A percentile compares a stretch with the other conserved stretches of the same genome.
These are phyloP conservation scores for Argyrosomus japonicus DNA, from an alignment of 2,113 vertebrate genomes.

Conservation along the genomic window DNA sequence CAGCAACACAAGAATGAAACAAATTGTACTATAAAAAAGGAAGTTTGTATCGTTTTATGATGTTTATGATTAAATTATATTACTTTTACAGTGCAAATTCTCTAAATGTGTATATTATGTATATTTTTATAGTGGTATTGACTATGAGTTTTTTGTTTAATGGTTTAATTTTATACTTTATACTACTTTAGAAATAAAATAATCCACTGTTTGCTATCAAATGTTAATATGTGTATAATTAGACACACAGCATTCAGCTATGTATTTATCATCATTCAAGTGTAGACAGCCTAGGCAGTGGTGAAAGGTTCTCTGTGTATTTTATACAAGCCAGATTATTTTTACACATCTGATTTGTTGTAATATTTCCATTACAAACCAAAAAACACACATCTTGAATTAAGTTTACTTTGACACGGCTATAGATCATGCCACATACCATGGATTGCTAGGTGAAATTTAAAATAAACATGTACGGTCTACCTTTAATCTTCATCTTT, in stretches of 20 bases:
- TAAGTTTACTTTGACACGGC: conserved; percentile 23
- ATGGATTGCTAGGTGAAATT: conserved; percentile 30
- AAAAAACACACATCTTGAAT: conserved; percentile 29
- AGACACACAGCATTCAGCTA: not conserved
- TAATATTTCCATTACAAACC: conserved; percentile 46
- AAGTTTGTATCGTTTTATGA: not conserved
- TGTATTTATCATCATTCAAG: not conserved
- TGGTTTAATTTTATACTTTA: not conserved
- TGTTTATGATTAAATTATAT: not conserved
- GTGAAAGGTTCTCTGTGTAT: conserved; percentile 7
- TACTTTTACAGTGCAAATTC: not conserved
- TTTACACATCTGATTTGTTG: conserved; percentile 19
- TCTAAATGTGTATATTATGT: no score
- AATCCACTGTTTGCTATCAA: not conserved
- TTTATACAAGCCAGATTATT: conserved; percentile 39
- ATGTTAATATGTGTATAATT: not conserved
- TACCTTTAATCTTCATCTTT: conserved; percentile 54
- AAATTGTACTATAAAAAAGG: not conserved
- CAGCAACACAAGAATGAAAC: not conserved
- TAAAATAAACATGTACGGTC: conserved; percentile 44
- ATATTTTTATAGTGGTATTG: no score
- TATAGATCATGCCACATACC: conserved; percentile 46
- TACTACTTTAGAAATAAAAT: not conserved
- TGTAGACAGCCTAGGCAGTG: not conserved
- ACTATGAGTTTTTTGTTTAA: no score